A percentile compares a stretch with the other conserved stretches of the same genome.
These are phyloP conservation scores for Tyria jacobaeae DNA, from an alignment of 2,888 invertebrate species.

Conservation along the genomic window DNA sequence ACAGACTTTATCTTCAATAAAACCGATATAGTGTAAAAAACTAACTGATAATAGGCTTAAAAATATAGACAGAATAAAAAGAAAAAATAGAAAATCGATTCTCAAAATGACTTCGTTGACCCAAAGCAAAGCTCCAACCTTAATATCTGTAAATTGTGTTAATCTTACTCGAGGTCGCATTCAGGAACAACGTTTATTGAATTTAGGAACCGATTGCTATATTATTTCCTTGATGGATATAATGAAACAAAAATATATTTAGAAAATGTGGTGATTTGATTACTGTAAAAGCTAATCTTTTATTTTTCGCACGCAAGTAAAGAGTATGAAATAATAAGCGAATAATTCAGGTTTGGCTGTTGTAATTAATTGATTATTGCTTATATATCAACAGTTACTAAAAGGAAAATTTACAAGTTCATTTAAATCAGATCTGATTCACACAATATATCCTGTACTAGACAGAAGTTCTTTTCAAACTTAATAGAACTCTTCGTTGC, in stretches of 20 bases:
- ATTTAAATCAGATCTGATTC: too few relatives aligned
- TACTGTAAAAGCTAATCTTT: background rate
- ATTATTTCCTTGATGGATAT: background rate
- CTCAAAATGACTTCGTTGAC: background rate
- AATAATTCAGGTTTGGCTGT: background rate
- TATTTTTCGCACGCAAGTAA: background rate
- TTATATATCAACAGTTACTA: too few relatives aligned
- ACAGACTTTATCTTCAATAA: too few relatives aligned
- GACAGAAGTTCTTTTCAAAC: too few relatives aligned
- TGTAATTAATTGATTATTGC: background rate
- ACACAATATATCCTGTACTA: too few relatives aligned
- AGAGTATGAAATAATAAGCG: background rate
- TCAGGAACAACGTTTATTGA: constrained; percentile 9
- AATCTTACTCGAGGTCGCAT: background rate
- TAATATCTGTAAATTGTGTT: constrained; percentile 1
- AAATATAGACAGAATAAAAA: background rate
- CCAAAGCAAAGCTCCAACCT: background rate
- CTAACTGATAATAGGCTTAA: too few relatives aligned
- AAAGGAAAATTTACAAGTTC: too few relatives aligned
- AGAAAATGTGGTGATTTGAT: constrained; percentile 3
- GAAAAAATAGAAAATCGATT: background rate
- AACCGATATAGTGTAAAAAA: too few relatives aligned
- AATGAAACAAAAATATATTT: background rate
- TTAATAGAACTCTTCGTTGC: too few relatives aligned
- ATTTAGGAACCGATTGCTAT: constrained; percentile 2